phyloP scores from a whole-genome alignment of 2,888 invertebrate genomes.

The Eurytoma adleriae region DNA sequence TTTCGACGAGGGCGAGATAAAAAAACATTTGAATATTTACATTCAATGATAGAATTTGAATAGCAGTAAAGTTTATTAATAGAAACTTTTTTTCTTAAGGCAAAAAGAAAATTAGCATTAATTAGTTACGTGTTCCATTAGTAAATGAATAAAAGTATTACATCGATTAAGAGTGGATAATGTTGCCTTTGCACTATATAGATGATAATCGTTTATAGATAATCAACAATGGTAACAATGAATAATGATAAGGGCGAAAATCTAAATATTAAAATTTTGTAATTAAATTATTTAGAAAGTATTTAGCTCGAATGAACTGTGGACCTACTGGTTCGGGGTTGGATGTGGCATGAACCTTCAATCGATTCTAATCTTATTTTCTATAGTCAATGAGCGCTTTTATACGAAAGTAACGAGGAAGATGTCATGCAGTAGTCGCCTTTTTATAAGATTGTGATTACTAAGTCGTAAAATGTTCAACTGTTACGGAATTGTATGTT shows the following conservation, averaged over 20 bases:
- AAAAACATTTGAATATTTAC: no score
- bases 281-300: conserved; percentile 57
- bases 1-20: no score
- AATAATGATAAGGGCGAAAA: conserved; percentile 42
- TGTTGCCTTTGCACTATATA: conserved; percentile 42
- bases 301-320: conserved; percentile 58
- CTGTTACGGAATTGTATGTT: conserved; percentile 54
- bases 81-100: conserved; percentile 45
- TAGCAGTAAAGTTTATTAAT: no score
- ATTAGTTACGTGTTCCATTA: conserved; percentile 43
- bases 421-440: conserved; percentile 52
- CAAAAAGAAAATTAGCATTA: conserved; percentile 68
- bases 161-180: conserved; percentile 53
- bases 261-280: conserved; percentile 55
- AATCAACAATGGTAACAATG: conserved; percentile 40
- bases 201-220: no score
- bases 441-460: conserved; percentile 56
- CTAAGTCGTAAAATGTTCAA: conserved; percentile 56
- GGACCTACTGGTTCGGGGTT: conserved; percentile 46
- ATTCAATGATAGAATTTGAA: no score
- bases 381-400: conserved; percentile 48
- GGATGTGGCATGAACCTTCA: conserved; percentile 52
- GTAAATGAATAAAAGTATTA: conserved; percentile 54
- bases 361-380: conserved; percentile 55
- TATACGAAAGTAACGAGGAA: conserved; percentile 48